A percentile compares a stretch with the other conserved stretches of the same genome.
phyloP scores from a whole-genome alignment of 2,797 vertebrate genomes.

The Hydrolagus colliei region DNA sequence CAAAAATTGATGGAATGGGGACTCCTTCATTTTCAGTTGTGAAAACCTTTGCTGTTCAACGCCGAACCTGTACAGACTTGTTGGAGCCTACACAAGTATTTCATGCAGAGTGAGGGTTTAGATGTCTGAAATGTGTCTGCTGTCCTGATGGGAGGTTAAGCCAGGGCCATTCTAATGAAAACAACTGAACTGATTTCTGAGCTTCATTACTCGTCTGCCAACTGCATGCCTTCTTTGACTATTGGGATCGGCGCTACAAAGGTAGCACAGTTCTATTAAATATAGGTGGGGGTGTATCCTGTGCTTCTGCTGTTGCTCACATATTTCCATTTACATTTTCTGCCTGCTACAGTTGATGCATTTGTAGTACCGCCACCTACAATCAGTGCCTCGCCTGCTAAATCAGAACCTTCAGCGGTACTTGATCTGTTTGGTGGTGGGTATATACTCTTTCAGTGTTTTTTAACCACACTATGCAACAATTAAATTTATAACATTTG shows the following conservation, averaged over 20 bases:
- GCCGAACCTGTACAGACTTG: neutral
- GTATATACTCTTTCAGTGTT: constrained; percentile 60
- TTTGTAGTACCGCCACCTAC: constrained; percentile 67
- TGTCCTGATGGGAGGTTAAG: neutral
- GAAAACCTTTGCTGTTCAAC: neutral
- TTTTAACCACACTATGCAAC: neutral
- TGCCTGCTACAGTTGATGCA: constrained; percentile 63
- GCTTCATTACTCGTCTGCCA: constrained; percentile 39
- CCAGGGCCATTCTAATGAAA: neutral
- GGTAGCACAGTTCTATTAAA: neutral
- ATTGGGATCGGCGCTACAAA: neutral
- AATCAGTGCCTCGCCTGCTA: constrained; percentile 72
- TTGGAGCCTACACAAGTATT: neutral
- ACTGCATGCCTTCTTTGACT: neutral
- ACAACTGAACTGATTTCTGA: constrained; percentile 38
- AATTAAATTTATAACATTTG: neutral
- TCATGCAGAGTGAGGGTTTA: too few relatives aligned
- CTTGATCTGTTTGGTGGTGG: constrained; percentile 96
- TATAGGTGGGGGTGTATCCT: neutral
- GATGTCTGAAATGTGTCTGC: too few relatives aligned
- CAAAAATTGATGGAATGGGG: neutral
- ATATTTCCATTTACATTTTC: constrained; percentile 16
- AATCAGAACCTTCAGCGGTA: constrained; percentile 76
- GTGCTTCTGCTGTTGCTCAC: neutral
- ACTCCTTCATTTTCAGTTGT: neutral